Evolutionary conservation across 2,113 vertebrate species (phyloP).

Genomic region (Alexandromys fortis): DNA sequence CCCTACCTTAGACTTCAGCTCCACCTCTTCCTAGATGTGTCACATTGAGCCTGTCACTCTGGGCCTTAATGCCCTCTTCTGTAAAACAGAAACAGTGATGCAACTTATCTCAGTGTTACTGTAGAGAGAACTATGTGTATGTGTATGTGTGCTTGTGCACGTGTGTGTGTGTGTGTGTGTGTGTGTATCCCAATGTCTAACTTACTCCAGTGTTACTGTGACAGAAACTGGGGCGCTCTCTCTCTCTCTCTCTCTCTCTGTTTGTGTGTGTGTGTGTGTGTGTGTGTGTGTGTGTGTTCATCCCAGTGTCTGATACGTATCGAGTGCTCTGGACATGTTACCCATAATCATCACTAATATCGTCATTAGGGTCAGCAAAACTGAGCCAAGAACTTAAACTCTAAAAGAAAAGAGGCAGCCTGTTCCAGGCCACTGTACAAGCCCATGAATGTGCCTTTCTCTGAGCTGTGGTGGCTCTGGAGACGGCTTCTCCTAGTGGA

Average conservation of each 20-base stretch:
- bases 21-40: not conserved
- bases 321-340: not conserved
- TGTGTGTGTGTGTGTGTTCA: too few species aligned
- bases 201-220: not conserved
- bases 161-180: not conserved
- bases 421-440: not conserved
- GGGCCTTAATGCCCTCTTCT: not conserved
- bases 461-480: not conserved
- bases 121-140: not conserved
- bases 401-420: not conserved
- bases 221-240: not conserved
- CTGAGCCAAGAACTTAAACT: conserved; percentile 34
- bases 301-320: not conserved
- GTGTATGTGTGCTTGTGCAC: too few species aligned
- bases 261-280: too few species aligned
- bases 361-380: not conserved
- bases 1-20: not conserved
- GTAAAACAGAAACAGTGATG: not conserved
- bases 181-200: not conserved
- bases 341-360: not conserved
- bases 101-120: not conserved
- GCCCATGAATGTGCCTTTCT: conserved; percentile 44
- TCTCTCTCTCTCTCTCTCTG: too few species aligned
- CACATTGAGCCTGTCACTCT: not conserved
- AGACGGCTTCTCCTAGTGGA: conserved; percentile 23